Percentiles rank a stretch among this genome's conserved stretches.
These are phyloP conservation scores for Epinotia bilunana DNA, from an alignment of 2,888 invertebrate species.

Conservation along the genomic window DNA sequence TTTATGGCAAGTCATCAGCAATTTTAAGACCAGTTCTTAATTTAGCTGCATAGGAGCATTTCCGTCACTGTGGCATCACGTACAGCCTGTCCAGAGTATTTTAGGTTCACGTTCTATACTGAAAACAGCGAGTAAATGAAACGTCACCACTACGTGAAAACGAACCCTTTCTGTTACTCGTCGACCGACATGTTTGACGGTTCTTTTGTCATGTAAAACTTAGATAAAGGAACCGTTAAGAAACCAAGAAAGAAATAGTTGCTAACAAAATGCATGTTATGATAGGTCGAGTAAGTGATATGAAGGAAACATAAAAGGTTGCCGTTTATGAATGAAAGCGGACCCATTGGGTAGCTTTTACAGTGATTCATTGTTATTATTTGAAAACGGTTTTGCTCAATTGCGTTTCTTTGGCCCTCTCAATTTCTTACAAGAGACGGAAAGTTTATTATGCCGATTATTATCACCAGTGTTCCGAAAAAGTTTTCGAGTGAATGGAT, in stretches of 20 bases:
- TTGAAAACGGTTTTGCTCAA: not conserved
- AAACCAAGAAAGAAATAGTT: not conserved
- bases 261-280: not conserved
- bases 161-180: constrained; percentile 8
- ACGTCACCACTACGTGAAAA: constrained; percentile 27
- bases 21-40: too few species aligned
- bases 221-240: not conserved
- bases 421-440: not conserved
- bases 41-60: too few species aligned
- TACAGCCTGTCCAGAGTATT: too few species aligned
- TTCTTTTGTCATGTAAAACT: constrained; percentile 37
- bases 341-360: not conserved
- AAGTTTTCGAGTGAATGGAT: not conserved
- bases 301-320: constrained; percentile 3
- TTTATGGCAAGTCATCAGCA: too few species aligned
- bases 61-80: too few species aligned
- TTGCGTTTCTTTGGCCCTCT: not conserved
- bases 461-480: too few species aligned
- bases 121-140: constrained; percentile 40
- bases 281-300: constrained; percentile 10
- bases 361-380: constrained; percentile 9
- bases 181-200: constrained; percentile 8
- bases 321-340: constrained; percentile 1
- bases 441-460: not conserved
- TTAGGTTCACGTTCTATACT: not conserved